Percentiles rank a stretch among this genome's conserved stretches.
These are phyloP conservation scores for Epinephelus moara DNA, from an alignment of 2,113 vertebrate genomes.

Conservation along the genomic window DNA sequence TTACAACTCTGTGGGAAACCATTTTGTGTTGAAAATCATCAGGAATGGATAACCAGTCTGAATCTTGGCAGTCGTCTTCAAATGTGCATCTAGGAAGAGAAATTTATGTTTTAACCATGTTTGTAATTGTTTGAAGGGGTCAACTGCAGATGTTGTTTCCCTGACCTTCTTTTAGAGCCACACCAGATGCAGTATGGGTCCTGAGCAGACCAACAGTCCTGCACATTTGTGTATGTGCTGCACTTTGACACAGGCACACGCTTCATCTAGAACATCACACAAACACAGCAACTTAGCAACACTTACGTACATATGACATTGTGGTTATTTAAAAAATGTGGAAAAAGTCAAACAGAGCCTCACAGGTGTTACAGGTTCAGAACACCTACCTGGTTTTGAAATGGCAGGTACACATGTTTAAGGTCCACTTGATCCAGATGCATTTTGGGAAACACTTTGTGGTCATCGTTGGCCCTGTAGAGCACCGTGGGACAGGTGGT, in stretches of 20 bases:
- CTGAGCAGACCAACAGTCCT: slow-evolving; percentile 86
- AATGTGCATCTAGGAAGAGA: slow-evolving; percentile 72
- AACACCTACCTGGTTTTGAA: slow-evolving; percentile 86
- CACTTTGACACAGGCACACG: slow-evolving; percentile 89
- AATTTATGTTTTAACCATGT: not conserved
- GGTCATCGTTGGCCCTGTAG: slow-evolving; percentile 88
- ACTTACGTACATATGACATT: too few relatives aligned
- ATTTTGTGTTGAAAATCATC: slow-evolving; percentile 60
- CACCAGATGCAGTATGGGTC: slow-evolving; percentile 96
- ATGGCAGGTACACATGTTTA: slow-evolving; percentile 88
- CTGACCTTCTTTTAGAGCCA: slow-evolving; percentile 63
- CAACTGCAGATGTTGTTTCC: not conserved
- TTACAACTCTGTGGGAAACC: slow-evolving; percentile 64
- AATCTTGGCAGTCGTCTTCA: slow-evolving; percentile 69
- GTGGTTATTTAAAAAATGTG: not conserved
- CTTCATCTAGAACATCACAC: slow-evolving; percentile 84
- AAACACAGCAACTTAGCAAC: not conserved
- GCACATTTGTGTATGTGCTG: slow-evolving; percentile 72
- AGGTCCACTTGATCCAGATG: slow-evolving; percentile 86
- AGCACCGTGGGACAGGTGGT: slow-evolving; percentile 88
- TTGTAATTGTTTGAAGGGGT: not conserved
- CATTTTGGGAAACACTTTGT: slow-evolving; percentile 86
- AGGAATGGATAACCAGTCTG: slow-evolving; percentile 77
- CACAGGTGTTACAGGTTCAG: not conserved
- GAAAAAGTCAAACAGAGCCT: too few relatives aligned